Base-by-base conservation (phyloP, 2,888 invertebrate species). In the Holacanthella duospinosa region DNA sequence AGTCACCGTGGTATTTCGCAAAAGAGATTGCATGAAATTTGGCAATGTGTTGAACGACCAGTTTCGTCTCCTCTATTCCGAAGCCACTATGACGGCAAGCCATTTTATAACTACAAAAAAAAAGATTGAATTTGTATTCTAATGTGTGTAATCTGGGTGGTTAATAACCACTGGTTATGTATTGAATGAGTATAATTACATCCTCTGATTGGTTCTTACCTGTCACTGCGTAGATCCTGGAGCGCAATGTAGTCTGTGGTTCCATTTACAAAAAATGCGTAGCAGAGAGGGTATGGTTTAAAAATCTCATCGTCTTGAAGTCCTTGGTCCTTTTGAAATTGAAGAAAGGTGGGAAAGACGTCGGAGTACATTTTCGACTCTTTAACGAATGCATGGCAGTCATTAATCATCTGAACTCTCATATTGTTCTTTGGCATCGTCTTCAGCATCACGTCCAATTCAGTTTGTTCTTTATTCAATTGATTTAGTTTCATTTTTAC, bases 1-100 rank as follows among this genome's bases (percentile, higher is more conserved):
- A 63, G 24, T 66, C 64, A 3, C 73, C 73, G 12, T 60, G 43
- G 44, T 65, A 72, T 63, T 67, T 72, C 21, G 67, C 71, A 28
- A 48, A 71, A 0, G 71, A 71, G 16, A 69, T 53, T 4, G 71
- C 70, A 60, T 73, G 73, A 44, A 63, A 71, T 29, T 59, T 60
- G 0, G 70, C 73, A 25, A 72, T 55, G 26, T 65, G 64, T 4
- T 59, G 53, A 19, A 73, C 44, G 2, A 68, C 67, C 1, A 66
- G 26, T 1, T 43, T 25, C 1, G 57, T 43, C 28, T 73, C 71
- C 9, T 67, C 64, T 21, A 64, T 60, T 26, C 71, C 70, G 28
- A 73, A n/a, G 1, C 73, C 73, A 1, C 29, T 19, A 1, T 29
- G 19, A 9, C 73, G 68, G 55, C 62, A 70, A 1, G 60, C 69